Base-by-base conservation (phyloP, 1,140 invertebrate species). In the Diploscapter pachys region DNA sequence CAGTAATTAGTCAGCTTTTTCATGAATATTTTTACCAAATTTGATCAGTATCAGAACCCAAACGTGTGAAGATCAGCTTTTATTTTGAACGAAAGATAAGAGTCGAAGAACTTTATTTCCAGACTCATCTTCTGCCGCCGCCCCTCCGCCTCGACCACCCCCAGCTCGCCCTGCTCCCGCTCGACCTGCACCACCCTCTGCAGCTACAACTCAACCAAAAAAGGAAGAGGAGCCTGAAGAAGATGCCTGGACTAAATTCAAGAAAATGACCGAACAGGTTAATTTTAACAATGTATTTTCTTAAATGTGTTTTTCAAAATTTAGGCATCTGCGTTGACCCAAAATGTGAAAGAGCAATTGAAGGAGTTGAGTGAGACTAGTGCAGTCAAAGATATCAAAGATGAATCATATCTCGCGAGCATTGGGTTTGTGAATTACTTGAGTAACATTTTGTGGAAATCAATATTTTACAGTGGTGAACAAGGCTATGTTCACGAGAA, bases 151-250 rank as follows among this genome's bases (percentile, higher is more conserved):
- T 11, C 82, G 80, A 3, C 80, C 84, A 52, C 63, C 80, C n/a
- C 82, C 80, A 13, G 78, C 82, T 11, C 50, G 77, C 31, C 81
- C 83, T n/a, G 78, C 81, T n/a, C 55, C 82, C 56, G 74, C 79
- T 4, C 71, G 59, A 48, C 72, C 73, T 54, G 65, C 67, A 31
- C 63, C 79, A 4, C 78, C 78, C 2, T 62, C 68, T 54, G 52
- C 67, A 54, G 53, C 55, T 11, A 63, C 56, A 63, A 73, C 65
- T 53, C 74, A 71, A 71, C 73, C 75, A 63, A 65, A 59, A 54
- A 82, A 85, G 65, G 84, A 85, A 62, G 83, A 83, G 75, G 83
- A 85, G 69, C 73, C 83, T 64, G 84, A 85, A 62, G 83, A 83
- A 74, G 83, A 85, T 71, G 72, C 83, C 6, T 85, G 83, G 83